Percentiles rank a stretch among this genome's conserved stretches.
phyloP scores from a whole-genome alignment of 2,113 vertebrate species.

The Anolis carolinensis region DNA sequence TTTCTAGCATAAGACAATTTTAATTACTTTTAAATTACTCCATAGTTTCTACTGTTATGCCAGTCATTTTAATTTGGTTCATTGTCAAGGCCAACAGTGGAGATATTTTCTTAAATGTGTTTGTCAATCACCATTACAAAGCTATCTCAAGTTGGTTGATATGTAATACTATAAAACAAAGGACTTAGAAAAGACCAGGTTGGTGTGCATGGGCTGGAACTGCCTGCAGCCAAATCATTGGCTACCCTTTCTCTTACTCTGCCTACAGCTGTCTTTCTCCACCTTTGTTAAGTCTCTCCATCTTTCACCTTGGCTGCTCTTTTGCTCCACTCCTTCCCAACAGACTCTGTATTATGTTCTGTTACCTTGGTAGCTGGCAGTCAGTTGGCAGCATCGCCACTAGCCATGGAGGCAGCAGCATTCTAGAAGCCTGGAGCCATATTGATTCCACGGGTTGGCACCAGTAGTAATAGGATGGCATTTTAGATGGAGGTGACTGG shows the following conservation, averaged over 20 bases:
- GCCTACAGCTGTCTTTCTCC: background rate
- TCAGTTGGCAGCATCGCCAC: background rate
- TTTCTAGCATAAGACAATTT: too few relatives aligned
- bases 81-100: background rate
- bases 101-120: background rate
- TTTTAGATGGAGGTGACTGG: background rate
- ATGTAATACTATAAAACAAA: background rate
- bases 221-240: too few relatives aligned
- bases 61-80: background rate
- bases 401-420: background rate
- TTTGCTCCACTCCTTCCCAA: background rate
- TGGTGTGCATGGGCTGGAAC: too few relatives aligned
- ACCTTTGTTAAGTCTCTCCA: background rate
- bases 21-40: background rate
- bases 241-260: too few relatives aligned
- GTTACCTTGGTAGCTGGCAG: background rate
- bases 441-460: background rate
- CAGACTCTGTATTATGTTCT: too few relatives aligned
- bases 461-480: background rate
- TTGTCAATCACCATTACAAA: too few relatives aligned
- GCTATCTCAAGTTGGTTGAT: too few relatives aligned
- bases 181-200: background rate
- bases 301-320: background rate
- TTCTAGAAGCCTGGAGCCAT: constrained; percentile 1
- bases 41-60: background rate